These are phyloP conservation scores for Neolamprologus variostigma DNA, from an alignment of 2,113 vertebrate genomes.

Conservation along the genomic window DNA sequence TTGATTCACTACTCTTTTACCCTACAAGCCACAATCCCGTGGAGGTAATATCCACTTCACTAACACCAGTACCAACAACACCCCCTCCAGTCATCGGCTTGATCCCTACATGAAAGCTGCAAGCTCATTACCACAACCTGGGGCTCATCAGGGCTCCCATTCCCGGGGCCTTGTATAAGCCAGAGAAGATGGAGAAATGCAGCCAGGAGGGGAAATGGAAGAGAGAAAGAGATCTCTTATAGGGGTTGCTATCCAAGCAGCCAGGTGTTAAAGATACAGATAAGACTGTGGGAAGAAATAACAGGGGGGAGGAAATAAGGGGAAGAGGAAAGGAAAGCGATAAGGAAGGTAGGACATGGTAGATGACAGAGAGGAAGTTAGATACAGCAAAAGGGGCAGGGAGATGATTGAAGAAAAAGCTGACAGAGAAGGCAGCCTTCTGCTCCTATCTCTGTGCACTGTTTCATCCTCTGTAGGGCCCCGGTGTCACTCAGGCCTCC, in stretches of 20 bases:
- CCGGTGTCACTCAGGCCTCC: constrained; percentile 43
- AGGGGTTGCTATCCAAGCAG: constrained; percentile 9
- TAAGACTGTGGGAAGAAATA: constrained; percentile 30
- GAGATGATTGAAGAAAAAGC: background rate
- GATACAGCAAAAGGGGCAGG: constrained; percentile 1
- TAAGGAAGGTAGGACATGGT: constrained; percentile 34
- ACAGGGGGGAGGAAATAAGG: background rate
- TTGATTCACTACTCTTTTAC: constrained; percentile 15
- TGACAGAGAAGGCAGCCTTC: constrained; percentile 10
- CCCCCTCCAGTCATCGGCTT: constrained; percentile 22
- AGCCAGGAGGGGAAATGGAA: background rate
- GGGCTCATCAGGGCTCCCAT: constrained; percentile 32
- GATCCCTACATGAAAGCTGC: constrained; percentile 65
- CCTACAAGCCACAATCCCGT: background rate
- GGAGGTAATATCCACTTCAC: constrained; percentile 41
- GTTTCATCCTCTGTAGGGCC: constrained; percentile 47
- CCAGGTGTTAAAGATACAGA: constrained; percentile 53
- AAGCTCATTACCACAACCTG: constrained; percentile 60
- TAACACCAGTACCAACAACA: constrained; percentile 32
- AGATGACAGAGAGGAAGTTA: constrained; percentile 28
- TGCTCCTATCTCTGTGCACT: constrained; percentile 16
- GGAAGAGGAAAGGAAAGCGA: constrained; percentile 8
- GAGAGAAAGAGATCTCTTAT: constrained; percentile 10
- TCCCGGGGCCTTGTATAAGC: constrained; percentile 39
- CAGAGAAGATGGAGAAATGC: constrained; percentile 38